These are phyloP conservation scores for Tapera naevia DNA, from an alignment of 2,797 vertebrate genomes.

Conservation along the genomic window DNA sequence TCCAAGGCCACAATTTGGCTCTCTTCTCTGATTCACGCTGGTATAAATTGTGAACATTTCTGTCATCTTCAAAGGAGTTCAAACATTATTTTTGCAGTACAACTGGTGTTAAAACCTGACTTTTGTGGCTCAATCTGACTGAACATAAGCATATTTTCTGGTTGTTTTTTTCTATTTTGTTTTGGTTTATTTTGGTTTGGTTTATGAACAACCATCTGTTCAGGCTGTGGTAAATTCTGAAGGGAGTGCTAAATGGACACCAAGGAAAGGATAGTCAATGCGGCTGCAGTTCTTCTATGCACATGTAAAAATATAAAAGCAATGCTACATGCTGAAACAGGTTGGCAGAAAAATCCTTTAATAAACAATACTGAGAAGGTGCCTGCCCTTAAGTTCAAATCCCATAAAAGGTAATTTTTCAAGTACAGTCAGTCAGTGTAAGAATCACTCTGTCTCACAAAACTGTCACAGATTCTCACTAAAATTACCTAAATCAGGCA, in stretches of 20 bases:
- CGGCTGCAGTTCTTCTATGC: background rate
- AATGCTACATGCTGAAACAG: background rate
- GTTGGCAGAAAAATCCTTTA: background rate
- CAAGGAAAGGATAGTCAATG: background rate
- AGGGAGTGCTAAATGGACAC: background rate
- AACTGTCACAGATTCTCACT: background rate
- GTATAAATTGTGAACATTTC: background rate
- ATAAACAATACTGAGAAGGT: background rate
- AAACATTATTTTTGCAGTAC: background rate
- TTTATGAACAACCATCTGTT: background rate
- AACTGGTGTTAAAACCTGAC: background rate
- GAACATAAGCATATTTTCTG: background rate
- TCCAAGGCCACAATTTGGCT: background rate
- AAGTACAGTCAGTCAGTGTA: background rate
- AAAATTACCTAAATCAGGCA: constrained; percentile 20
- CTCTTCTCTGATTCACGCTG: background rate
- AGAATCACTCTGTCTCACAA: background rate
- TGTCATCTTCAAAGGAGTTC: background rate
- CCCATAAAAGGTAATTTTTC: constrained; percentile 5
- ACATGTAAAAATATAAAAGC: background rate
- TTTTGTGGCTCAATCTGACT: background rate
- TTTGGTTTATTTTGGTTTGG: background rate
- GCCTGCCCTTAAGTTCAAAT: background rate
- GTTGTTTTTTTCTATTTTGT: background rate
- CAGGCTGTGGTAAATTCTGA: background rate